Evolutionary conservation across 1,140 invertebrate genomes (phyloP), one percentile per base, ranked within the genome.

Genomic region (Zaprionus taronus): DNA sequence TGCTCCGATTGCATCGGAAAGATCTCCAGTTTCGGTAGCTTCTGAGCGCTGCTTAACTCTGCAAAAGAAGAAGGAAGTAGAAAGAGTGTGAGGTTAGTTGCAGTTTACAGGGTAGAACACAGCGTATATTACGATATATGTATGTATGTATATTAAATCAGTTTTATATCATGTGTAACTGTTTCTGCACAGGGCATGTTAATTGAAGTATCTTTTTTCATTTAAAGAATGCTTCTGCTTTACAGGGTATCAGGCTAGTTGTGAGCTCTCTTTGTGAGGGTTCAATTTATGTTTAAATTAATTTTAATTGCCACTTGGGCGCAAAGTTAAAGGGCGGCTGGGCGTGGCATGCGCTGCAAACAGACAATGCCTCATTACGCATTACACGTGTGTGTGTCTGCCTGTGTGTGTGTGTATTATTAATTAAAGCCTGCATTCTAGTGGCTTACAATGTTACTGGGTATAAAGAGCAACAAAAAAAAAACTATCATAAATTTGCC

Each of bases 1-100:
- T 96, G 95, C 9, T 94, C 93, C 28, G 95, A 93, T 57, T 95
- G 94, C 28, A 84, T 93, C 11, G 96, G 96, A 74, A 95, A 94
- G 75, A 97, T 96, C 83, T 95, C 93, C 80, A 97, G 86, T n/a
- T 81, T 92, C 71, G 94, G 93, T 47, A 64, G 26, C 57, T 51
- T 12, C 62, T 91, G 81, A 26, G 92, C 92, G 34, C 60, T 64
- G 69, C 72, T 80, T 20, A 91, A 34, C 65, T 91, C 91, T 92
- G 83, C n/a, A 83, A 87, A 72, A 49, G n/a, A 28, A 26, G 6
- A 20, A 11, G 14, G 4, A 28, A 34, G 3, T n/a, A 53, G 24
- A 44, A 34, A 57, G 2, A 73, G 14, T 12, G 31, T 5, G 47
- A 14, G 4, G 17, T 63, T 24, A 31, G 17, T 64, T 31, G n/a